Evolutionary conservation across 2,888 invertebrate species (phyloP), one percentile per base, ranked within the genome.

Genomic region (Cetonia aurata): DNA sequence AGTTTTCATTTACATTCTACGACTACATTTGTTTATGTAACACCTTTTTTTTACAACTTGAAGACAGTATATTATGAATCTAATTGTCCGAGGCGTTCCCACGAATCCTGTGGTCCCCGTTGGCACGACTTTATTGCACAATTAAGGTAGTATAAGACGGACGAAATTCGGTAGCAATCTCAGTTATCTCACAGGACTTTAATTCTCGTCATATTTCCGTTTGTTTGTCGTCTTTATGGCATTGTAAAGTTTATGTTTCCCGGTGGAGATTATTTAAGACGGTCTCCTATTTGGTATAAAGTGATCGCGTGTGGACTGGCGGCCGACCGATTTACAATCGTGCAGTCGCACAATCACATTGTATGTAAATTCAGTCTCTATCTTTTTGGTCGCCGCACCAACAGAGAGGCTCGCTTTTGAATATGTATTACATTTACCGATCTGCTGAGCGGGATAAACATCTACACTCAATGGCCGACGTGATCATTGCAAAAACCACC

Each of bases 391-490:
- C 46, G 56, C 67, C 67, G 67, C 67, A 55, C 56, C 67, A 67
- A 67, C 56, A 67, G 67, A 67, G 67, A 55, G 69, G 50, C 42
- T 60, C 67, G 75, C 73, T 74, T 74, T 75, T 75, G 75, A 75
- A 75, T 74, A 75, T 75, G 75, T 75, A 75, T 75, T 75, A 74
- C 75, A 75, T 75, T 75, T 75, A 75, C 75, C 74, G 75, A 73
- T 75, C 75, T 75, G 72, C 75, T 73, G 72, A 73, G 62, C 50
- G 65, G 72, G 74, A 72, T 60, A 60, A 69, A 69, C 69, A 69
- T 69, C 69, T 69, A 62, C 69, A 69, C 62, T 69, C 59, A 60
- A 69, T 69, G 59, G 69, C 59, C 52, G 69, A 69, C 69, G 59
- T 69, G 69, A 59, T 69, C 69, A 69, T 69, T 69, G 59, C 69